Conservation (phyloP, 2,113 vertebrate species). For the Phainopepla nitens region DNA sequence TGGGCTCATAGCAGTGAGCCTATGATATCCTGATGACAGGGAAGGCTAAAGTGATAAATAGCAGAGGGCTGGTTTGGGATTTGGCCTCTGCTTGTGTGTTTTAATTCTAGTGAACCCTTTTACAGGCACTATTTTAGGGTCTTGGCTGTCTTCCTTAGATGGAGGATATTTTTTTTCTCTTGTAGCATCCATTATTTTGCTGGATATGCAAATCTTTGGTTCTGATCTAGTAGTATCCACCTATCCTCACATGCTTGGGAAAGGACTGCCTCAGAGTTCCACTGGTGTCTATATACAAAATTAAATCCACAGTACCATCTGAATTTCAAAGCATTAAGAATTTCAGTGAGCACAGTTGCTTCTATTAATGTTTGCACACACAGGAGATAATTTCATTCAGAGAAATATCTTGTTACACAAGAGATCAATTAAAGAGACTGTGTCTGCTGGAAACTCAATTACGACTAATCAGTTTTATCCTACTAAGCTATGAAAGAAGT, state of each 20-base stretch:
- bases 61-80: neutral
- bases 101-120: neutral
- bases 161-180: neutral
- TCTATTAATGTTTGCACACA: neutral
- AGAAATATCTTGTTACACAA: neutral
- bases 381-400: neutral
- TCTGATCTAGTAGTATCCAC: neutral
- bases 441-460: slow-evolving; percentile 1
- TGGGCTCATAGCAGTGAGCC: neutral
- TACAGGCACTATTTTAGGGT: neutral
- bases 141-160: neutral
- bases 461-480: slow-evolving; percentile 8
- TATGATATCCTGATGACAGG: neutral
- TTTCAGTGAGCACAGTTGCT: neutral
- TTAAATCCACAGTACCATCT: neutral
- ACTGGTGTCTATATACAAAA: neutral
- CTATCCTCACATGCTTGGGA: neutral
- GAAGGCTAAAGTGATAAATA: neutral
- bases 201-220: neutral
- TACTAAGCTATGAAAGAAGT: neutral
- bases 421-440: neutral
- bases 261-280: neutral
- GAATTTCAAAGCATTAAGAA: neutral
- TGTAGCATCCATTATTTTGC: neutral
- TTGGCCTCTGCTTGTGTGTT: neutral